Base-by-base conservation (phyloP, 2,888 invertebrate species). In the Mamestra brassicae region DNA sequence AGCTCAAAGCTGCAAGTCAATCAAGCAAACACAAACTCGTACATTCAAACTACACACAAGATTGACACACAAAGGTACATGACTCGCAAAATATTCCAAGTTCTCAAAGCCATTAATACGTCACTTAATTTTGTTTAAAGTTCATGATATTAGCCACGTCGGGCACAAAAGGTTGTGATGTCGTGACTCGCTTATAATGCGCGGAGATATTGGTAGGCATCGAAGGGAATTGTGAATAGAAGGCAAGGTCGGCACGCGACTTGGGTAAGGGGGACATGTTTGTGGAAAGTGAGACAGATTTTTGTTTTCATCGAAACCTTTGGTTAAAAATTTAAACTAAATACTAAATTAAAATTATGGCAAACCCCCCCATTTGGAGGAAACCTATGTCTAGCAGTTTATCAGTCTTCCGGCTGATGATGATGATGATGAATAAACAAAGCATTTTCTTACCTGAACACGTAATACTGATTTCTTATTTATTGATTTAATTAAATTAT, bases 161-260 rank as follows among this genome's bases (percentile, higher is more conserved):
- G 68, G 72, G 54, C 72, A 88, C 81, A 84, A 85, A 84, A 83
- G 84, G 72, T 61, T 74, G 80, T 78, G 81, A 80, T 90, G 85
- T 85, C 90, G 89, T 91, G 91, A 90, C 90, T 89, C 13, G 81
- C 88, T 86, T 85, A 86, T 89, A 87, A 87, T 83, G 85, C 75
- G 80, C 78, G 74, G 76, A 89, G 88, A 89, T 87, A 87, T 87
- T 85, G 88, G 85, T 86, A 89, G 89, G 89, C 87, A 86, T 84
- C 84, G 85, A 82, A 87, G 81, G 85, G 85, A 85, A 85, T 87
- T 83, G 89, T 87, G 87, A 84, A 84, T 83, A 85, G 82, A 89
- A 85, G 86, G 89, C 88, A 88, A 88, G 84, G 87, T 84, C 87
- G 87, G 81, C 92, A 91, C 91, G 91, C 91, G 88, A 92, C 88